Evolutionary conservation across 2,888 invertebrate species (phyloP).

Genomic region (Stenotaenia linearis): DNA sequence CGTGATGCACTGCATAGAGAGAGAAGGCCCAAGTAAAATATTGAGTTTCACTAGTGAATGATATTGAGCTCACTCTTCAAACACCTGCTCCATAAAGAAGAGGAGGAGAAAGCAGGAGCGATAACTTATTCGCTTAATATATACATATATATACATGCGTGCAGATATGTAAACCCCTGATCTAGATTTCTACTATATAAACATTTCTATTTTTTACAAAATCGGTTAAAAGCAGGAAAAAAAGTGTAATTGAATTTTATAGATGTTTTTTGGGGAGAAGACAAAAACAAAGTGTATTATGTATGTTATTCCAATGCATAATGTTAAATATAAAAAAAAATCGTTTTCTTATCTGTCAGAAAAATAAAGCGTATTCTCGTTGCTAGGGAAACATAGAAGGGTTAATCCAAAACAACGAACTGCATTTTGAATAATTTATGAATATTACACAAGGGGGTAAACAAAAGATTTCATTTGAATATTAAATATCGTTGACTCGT

Average conservation of each 20-base stretch:
- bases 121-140: conserved; percentile 1
- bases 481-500: conserved; percentile 1
- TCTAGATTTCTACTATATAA: not conserved
- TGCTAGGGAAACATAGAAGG: not conserved
- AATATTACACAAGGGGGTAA: not conserved
- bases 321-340: no score
- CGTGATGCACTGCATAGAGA: conserved; percentile 1
- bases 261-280: not conserved
- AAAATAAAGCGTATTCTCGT: not conserved
- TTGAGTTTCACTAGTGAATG: conserved; percentile 7
- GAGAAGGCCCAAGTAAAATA: conserved; percentile 12
- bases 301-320: no score
- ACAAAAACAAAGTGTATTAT: not conserved
- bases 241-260: not conserved
- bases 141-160: not conserved
- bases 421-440: conserved; percentile 16
- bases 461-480: conserved; percentile 23
- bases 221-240: not conserved
- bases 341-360: not conserved
- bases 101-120: not conserved
- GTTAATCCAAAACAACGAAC: not conserved
- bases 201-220: not conserved
- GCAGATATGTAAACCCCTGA: not conserved
- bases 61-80: conserved; percentile 24
- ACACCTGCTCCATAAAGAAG: conserved; percentile 17